Evolutionary conservation across 1,140 invertebrate species (phyloP).

Genomic region (Pomacea maculata): DNA sequence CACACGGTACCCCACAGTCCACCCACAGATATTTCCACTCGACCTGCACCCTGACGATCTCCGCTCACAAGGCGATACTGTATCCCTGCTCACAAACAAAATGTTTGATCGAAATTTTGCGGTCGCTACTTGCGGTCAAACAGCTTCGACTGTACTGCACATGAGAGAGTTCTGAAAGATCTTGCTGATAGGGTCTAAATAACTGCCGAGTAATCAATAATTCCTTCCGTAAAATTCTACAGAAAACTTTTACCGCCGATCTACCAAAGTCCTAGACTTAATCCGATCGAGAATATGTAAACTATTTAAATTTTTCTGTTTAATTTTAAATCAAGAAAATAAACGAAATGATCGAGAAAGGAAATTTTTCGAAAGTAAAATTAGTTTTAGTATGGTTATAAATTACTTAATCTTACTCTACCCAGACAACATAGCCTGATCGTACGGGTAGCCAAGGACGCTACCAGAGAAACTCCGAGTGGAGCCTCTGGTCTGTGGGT

Average conservation of each 20-base stretch:
- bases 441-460: no score
- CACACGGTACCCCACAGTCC: constrained; percentile 60
- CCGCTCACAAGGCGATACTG: constrained; percentile 19
- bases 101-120: no score
- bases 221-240: constrained; percentile 38
- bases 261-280: constrained; percentile 32
- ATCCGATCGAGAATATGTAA: no score
- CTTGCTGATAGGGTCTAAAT: not conserved
- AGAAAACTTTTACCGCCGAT: constrained; percentile 40
- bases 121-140: constrained; percentile 2
- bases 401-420: no score
- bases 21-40: constrained; percentile 75
- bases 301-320: no score
- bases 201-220: not conserved
- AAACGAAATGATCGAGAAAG: no score
- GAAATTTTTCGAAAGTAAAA: no score
- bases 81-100: constrained; percentile 19
- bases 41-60: constrained; percentile 64
- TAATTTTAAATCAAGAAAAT: no score
- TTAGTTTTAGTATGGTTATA: no score
- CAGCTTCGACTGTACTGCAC: constrained; percentile 41
- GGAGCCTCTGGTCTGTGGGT: no score
- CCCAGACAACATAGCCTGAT: no score
- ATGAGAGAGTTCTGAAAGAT: not conserved
- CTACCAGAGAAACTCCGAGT: no score